phyloP scores from a whole-genome alignment of 2,888 invertebrate genomes.

The Trachelus tabidus region DNA sequence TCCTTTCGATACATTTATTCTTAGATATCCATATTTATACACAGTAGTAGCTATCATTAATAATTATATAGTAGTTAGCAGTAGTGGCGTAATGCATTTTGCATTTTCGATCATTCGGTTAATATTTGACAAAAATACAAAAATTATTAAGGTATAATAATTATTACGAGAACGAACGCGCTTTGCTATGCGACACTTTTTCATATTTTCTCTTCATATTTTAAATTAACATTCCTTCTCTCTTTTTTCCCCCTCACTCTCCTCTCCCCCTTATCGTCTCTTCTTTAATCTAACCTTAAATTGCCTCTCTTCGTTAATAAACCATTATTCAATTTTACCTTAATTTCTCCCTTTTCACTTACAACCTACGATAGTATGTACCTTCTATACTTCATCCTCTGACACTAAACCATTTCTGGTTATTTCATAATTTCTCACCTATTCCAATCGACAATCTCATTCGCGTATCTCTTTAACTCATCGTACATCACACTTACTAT shows the following conservation, averaged over 20 bases:
- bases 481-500: slow-evolving; percentile 21
- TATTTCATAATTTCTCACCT: not conserved
- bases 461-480: not conserved
- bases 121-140: slow-evolving; percentile 62
- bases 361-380: not conserved
- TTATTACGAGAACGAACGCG: slow-evolving; percentile 52
- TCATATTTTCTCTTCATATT: slow-evolving; percentile 10
- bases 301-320: slow-evolving; percentile 6
- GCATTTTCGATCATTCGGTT: slow-evolving; percentile 52
- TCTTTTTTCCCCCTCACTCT: slow-evolving; percentile 12
- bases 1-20: slow-evolving; percentile 57
- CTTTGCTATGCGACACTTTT: slow-evolving; percentile 28
- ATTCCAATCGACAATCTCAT: not conserved
- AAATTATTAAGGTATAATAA: slow-evolving; percentile 60
- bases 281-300: slow-evolving; percentile 6
- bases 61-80: slow-evolving; percentile 52
- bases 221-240: slow-evolving; percentile 15
- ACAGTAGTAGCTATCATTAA: slow-evolving; percentile 54
- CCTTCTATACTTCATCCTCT: not conserved
- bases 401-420: not conserved
- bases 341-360: not conserved
- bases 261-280: not conserved
- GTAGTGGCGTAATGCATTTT: slow-evolving; percentile 55
- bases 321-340: not conserved
- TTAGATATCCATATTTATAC: slow-evolving; percentile 62